A percentile compares a stretch with the other conserved stretches of the same genome.
phyloP scores from a whole-genome alignment of 2,113 vertebrate species.

The Ibidorhyncha struthersii region DNA sequence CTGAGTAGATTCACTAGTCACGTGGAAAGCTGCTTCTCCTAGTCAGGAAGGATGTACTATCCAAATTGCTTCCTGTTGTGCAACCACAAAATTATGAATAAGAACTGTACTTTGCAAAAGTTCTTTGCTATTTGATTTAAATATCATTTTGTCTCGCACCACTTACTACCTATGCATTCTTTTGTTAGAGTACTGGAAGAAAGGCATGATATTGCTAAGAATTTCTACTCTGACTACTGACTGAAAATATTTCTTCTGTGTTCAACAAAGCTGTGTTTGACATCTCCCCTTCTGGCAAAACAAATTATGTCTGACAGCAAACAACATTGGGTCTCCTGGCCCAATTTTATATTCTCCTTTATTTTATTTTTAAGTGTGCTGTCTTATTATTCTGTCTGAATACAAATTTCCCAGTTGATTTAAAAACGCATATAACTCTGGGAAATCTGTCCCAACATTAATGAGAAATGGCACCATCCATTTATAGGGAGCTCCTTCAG shows the following conservation, averaged over 20 bases:
- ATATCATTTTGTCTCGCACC: not conserved
- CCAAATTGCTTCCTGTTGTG: not conserved
- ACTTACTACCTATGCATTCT: not conserved
- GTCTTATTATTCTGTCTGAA: not conserved
- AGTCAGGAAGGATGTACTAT: not conserved
- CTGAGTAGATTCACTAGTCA: not conserved
- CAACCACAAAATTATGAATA: not conserved
- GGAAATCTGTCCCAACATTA: not conserved
- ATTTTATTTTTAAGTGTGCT: slow-evolving; percentile 1
- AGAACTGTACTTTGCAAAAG: not conserved
- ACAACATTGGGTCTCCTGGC: not conserved
- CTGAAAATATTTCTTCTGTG: not conserved
- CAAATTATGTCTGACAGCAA: not conserved
- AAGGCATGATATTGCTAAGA: not conserved
- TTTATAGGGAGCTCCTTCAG: not conserved
- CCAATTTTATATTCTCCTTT: not conserved
- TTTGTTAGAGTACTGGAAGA: not conserved
- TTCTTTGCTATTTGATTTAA: not conserved
- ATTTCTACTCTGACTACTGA: not conserved
- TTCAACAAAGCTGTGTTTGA: not conserved
- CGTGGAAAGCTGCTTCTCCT: not conserved
- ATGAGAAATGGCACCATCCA: not conserved
- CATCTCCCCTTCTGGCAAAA: not conserved
- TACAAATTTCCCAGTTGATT: not conserved
- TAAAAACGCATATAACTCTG: not conserved